Evolutionary conservation across 1,140 invertebrate species (phyloP), one percentile per base, ranked within the genome.

Genomic region (Drosophila repletoides): DNA sequence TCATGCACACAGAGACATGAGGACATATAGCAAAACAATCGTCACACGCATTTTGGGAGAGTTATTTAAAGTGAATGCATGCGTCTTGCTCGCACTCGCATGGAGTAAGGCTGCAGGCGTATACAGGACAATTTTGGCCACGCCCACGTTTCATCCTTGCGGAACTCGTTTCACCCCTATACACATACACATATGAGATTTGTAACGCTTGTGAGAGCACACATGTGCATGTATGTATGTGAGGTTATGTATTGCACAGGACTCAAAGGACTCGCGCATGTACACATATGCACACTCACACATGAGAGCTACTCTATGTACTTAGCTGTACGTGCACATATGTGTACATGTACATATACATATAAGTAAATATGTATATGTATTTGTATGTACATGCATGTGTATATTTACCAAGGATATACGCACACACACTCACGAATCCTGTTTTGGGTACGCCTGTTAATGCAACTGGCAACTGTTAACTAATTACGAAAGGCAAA

Each of bases 401-500:
- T 38, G 22, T 28, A 34, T 65, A 31, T 61, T 34, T 38, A n/a
- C 10, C 19, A 19, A 36, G 53, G 14, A 70, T 48, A 71, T 33
- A 46, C 41, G n/a, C n/a, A 51, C 48, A 66, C 15, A 31, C 10
- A 29, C 10, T 10, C 28, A 28, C 24, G 48, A 22, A 48, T 71
- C 33, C 41, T 33, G 43, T 64, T 46, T 41, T 17, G 40, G 31
- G 22, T 36, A 45, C 38, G 26, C 19, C 31, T 14, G 49, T 28
- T 45, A 60, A 43, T 60, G 31, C 48, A 68, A 41, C 65, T 61
- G 14, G 45, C 49, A 51, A 71, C 74, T 61, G 26, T 40, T 63
- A 77, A 84, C 73, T 83, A 83, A 83, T 83, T 83, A 77, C 73
- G 52, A 73, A 76, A 77, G 68, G 64, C 46, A 66, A 83, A 83